Evolutionary conservation across 2,113 vertebrate species (phyloP).

Genomic region (Daphoenositta chrysoptera): DNA sequence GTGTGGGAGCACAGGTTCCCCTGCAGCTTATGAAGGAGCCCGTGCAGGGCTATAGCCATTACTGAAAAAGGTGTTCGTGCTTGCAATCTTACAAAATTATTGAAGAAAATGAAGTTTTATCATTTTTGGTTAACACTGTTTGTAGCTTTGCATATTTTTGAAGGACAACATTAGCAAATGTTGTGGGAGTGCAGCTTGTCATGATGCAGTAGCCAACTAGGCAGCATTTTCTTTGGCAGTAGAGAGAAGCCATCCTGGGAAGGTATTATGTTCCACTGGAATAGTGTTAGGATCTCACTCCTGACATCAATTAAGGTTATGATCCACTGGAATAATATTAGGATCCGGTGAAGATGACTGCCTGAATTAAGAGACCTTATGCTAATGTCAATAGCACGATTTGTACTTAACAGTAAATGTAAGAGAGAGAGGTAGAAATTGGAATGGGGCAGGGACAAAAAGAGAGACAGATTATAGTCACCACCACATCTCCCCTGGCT

Average conservation of each 20-base stretch:
- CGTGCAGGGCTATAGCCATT: rapidly evolving
- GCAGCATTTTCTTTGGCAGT: neutral
- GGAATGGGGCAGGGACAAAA: rapidly evolving
- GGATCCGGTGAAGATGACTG: neutral
- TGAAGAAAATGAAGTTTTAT: neutral
- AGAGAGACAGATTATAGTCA: neutral
- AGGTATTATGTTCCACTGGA: neutral
- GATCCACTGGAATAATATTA: neutral
- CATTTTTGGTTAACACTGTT: neutral
- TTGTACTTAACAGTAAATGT: neutral
- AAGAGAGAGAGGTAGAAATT: neutral
- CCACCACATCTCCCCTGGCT: neutral
- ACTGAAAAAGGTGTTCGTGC: neutral
- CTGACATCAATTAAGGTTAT: neutral
- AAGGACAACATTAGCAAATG: neutral
- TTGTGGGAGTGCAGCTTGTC: neutral
- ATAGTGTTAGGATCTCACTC: neutral
- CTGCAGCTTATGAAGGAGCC: neutral
- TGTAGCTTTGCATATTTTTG: neutral
- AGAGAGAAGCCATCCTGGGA: neutral
- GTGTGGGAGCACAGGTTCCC: rapidly evolving
- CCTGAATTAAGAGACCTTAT: neutral
- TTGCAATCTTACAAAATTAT: neutral
- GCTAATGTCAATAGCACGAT: neutral
- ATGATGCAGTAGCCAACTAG: neutral